Evolutionary conservation across 2,113 vertebrate species (phyloP), one percentile per base, ranked within the genome.

Genomic region (Carollia perspicillata): DNA sequence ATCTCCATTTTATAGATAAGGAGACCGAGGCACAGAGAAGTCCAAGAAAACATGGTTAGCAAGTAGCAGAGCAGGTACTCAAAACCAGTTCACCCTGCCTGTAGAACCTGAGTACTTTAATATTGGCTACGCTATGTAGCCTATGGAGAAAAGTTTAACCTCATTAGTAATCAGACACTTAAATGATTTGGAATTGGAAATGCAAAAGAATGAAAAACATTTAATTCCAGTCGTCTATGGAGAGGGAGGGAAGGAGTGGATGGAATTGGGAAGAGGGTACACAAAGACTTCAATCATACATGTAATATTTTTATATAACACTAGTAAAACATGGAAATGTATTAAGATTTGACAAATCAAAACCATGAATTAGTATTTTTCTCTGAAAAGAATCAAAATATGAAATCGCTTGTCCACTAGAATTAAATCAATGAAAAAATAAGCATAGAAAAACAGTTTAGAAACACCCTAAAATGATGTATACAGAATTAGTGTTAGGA

Each of bases 391-490:
- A 94, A 18, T 81, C 81, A 81, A 53, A 18, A 13, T 66, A 40
- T 90, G 40, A 77, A 89, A 93, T 47, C 71, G 16, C 5, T 71
- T 87, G 20, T 80, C 16, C 28, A 53, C 7, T 92, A 66, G 40
- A 23, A 90, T 96, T 80, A 84, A 94, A 71, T 84, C 58, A 90
- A 28, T 63, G 40, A 84, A 51, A 89, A 78, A 66, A 35, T 42
- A 85, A 78, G 7, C 33, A 81, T 37, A 90, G 33, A 14, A 65
- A 87, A 80, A 84, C 72, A 14, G 9, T 49, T 92, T 14, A 74
- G 33, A 95, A 94, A 51, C 8, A 72, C 7, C 8, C 18, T 68
- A 22, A 65, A 77, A 55, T 68, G 40, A 71, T 53, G 16, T 49
- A 23, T 66, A 69, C 16, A 89, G 23, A 42, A 28, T 71, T 89